Conservation (phyloP, 92 coral and sea anemone species). For the Porites divaricata region DNA sequence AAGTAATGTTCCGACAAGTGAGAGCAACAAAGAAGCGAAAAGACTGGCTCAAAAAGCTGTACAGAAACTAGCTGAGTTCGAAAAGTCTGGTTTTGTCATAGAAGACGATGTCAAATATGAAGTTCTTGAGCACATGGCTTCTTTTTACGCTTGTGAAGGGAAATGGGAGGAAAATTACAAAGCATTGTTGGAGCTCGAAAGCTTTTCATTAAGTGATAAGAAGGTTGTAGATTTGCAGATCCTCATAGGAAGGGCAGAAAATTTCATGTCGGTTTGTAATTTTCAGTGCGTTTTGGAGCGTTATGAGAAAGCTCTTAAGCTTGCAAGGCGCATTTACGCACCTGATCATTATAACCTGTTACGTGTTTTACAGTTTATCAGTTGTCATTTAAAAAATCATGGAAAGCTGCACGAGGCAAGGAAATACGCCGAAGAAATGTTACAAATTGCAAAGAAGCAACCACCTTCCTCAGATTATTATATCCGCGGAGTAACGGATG, state of each 20-base stretch:
- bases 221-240: background rate
- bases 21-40: background rate
- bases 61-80: background rate
- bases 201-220: background rate
- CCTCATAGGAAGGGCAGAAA: background rate
- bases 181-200: too few relatives aligned
- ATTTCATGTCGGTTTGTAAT: background rate
- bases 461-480: background rate
- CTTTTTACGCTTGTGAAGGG: background rate
- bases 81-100: background rate
- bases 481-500: background rate
- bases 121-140: background rate
- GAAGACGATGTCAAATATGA: background rate
- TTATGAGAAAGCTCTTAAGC: background rate
- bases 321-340: background rate
- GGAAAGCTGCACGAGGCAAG: background rate
- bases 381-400: too few relatives aligned
- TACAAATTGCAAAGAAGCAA: background rate
- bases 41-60: background rate
- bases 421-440: conserved; percentile 11
- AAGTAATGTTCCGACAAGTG: background rate
- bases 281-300: background rate
- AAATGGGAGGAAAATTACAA: too few relatives aligned
- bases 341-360: background rate
- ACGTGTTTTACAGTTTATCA: background rate